These are phyloP conservation scores for Hystrix brachyura DNA, from an alignment of 2,113 vertebrate genomes.

Conservation along the genomic window DNA sequence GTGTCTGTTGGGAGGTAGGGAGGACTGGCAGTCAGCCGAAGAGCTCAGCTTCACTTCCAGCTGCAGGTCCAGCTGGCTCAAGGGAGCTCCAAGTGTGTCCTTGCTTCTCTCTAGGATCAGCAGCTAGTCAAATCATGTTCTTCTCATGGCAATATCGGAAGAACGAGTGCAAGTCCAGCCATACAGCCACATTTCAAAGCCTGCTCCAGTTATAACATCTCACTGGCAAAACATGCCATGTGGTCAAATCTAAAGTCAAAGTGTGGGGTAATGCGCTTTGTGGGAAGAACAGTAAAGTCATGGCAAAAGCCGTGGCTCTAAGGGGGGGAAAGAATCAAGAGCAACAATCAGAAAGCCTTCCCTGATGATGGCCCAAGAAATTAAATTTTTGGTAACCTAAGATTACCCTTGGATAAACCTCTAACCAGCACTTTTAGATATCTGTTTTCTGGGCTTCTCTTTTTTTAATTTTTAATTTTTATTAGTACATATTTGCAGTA, in stretches of 20 bases:
- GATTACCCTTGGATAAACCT: not conserved
- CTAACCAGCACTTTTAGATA: conserved; percentile 7
- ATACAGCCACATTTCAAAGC: not conserved
- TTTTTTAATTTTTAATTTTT: not conserved
- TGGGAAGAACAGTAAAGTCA: not conserved
- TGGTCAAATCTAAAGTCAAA: not conserved
- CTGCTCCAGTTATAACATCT: not conserved
- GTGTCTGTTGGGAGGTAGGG: not conserved
- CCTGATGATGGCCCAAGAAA: not conserved
- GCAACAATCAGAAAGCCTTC: conserved; percentile 5
- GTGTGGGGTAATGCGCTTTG: not conserved
- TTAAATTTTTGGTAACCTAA: not conserved
- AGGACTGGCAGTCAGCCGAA: not conserved
- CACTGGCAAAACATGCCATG: not conserved
- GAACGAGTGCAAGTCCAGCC: not conserved
- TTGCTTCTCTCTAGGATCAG: not conserved
- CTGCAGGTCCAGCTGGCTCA: not conserved
- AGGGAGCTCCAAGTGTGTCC: not conserved
- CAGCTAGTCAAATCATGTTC: not conserved
- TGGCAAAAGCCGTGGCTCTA: not conserved
- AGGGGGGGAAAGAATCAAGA: not conserved
- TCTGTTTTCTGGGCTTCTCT: not conserved
- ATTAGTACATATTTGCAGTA: not conserved
- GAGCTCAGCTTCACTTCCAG: not conserved
- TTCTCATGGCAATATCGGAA: not conserved